Conservation (phyloP, 2,888 invertebrate species). For the Yponomeuta cagnagella region DNA sequence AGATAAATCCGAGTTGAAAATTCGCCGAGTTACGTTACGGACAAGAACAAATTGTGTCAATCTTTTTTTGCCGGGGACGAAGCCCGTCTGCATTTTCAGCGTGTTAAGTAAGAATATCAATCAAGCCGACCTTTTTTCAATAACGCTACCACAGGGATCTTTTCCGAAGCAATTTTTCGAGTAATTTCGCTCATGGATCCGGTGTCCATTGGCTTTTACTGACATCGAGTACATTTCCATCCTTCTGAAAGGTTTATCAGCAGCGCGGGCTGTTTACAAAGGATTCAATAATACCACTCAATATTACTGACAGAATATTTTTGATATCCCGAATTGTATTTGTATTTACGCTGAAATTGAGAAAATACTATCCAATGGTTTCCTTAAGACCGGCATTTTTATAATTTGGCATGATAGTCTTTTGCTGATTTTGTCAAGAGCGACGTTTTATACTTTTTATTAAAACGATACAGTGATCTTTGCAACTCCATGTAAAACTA, state of each 20-base stretch:
- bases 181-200: constrained; percentile 52
- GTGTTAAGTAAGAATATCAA: constrained; percentile 72
- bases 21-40: constrained; percentile 60
- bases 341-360: not conserved
- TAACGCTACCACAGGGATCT: constrained; percentile 59
- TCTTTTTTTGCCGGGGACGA: constrained; percentile 66
- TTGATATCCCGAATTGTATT: not conserved
- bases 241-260: constrained; percentile 40
- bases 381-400: not conserved
- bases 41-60: constrained; percentile 74
- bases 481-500: no score
- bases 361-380: not conserved
- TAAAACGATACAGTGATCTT: no score
- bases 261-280: constrained; percentile 25
- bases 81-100: constrained; percentile 58
- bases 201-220: constrained; percentile 41
- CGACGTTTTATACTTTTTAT: no score
- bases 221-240: constrained; percentile 35
- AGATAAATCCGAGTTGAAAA: constrained; percentile 69
- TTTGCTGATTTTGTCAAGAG: no score
- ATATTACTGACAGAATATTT: constrained; percentile 41
- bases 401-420: not conserved
- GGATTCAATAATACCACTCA: constrained; percentile 19
- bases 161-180: constrained; percentile 58
- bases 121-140: constrained; percentile 72